Percentiles rank a stretch among this genome's conserved stretches.
Evolutionary conservation across 2,113 vertebrate species (phyloP).

Genomic region (Dipodomys merriami): DNA sequence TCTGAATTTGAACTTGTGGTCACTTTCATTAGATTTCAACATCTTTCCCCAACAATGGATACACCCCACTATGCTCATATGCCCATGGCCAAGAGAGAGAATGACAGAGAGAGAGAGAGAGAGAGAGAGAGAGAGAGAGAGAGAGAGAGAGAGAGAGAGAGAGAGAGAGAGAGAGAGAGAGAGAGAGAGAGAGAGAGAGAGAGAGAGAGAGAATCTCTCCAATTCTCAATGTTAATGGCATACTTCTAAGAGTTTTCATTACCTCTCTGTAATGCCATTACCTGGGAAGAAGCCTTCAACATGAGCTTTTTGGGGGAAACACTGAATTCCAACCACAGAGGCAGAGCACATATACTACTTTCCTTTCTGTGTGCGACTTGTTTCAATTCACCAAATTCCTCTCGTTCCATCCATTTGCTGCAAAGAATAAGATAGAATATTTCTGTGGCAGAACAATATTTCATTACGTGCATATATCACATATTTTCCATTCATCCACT

Average conservation of each 20-base stretch:
- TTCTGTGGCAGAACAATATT: not conserved
- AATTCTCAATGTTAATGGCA: too few relatives aligned
- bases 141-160: not conserved
- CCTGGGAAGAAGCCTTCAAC: not conserved
- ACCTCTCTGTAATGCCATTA: not conserved
- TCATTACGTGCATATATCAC: not conserved
- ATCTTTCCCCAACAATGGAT: not conserved
- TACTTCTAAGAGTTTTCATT: not conserved
- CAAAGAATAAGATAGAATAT: not conserved
- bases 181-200: not conserved
- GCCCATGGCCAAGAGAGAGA: too few relatives aligned
- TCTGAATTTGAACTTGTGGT: not conserved
- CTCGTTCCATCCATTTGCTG: not conserved
- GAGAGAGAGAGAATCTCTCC: not conserved
- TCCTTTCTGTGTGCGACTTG: not conserved
- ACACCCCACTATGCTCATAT: not conserved
- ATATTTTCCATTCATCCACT: not conserved
- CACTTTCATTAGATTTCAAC: fast-evolving
- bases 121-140: not conserved
- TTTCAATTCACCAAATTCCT: not conserved
- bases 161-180: not conserved
- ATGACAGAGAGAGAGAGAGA: not conserved
- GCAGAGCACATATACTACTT: not conserved
- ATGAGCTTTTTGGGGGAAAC: too few relatives aligned
- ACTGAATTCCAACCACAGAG: not conserved